Evolutionary conservation across 2,797 vertebrate species (phyloP), one percentile per base, ranked within the genome.

Genomic region (Danio choprae): DNA sequence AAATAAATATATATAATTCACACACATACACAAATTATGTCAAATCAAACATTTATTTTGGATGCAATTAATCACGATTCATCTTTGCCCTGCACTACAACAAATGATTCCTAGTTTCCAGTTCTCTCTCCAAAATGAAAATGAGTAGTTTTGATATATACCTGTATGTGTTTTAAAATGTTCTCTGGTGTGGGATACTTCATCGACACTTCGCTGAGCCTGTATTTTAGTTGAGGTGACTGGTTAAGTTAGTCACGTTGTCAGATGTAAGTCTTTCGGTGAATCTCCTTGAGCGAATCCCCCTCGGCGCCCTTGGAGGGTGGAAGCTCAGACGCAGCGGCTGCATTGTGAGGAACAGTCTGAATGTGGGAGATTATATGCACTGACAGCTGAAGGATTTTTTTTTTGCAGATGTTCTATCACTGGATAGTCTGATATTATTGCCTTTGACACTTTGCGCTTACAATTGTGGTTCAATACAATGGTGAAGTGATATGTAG

Each of bases 301-400:
- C 77, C 79, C 78, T 29, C 83, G 76, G 83, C 71, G 77, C 65
- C 77, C 77, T 71, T 81, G 83, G 83, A 85, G 73, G 76, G 83
- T 84, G 74, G 38, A 44, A 20, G 71, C 9, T 36, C 43, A 74
- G 40, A 36, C 5, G 8, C 36, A 38, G 9, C 15, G 3, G 60
- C 36, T 16, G 38, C 38, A 41, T 11, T 63, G 36, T 63, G 38
- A 63, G 60, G 38, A 63, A 63, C 15, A 63, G 38, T 18, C 9
- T 63, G 38, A 63, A 63, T 41, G 16, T n/a, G 60, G 10, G 38
- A 63, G 16, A 9, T 41, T 63, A 63, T 41, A 18, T 63, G 38
- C 16, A 18, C 36, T 63, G 8, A 41, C 60, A 63, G 11, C 60
- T n/a, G 9, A 63, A 18, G 36, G 38, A 63, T 29, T 29, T n/a